Percentiles rank a stretch among this genome's conserved stretches.
Conservation (phyloP, 2,888 invertebrate species). For the Aleiodes testaceus region DNA sequence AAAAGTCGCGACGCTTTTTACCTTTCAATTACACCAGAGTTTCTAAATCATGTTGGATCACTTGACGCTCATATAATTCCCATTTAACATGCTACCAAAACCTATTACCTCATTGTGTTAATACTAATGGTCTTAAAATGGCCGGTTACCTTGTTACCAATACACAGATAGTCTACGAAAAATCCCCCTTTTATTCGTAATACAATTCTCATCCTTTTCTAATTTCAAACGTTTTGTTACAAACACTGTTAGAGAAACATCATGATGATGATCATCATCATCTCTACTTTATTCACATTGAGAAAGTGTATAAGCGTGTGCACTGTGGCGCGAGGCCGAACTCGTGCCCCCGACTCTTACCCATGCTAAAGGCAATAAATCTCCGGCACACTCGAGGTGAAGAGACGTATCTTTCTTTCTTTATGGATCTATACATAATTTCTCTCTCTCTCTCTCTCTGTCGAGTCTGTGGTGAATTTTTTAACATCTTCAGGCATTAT, state of each 20-base stretch:
- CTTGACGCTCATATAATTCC: slow-evolving; percentile 33
- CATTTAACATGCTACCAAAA: slow-evolving; percentile 14
- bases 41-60: slow-evolving; percentile 44
- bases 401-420: slow-evolving; percentile 57
- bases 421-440: slow-evolving; percentile 38
- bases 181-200: too few species aligned
- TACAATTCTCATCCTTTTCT: neutral
- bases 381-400: slow-evolving; percentile 67
- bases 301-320: slow-evolving; percentile 34
- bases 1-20: neutral
- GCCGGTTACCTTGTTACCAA: slow-evolving; percentile 27
- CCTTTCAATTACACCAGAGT: slow-evolving; percentile 40
- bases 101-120: slow-evolving; percentile 62
- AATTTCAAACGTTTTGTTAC: slow-evolving; percentile 14
- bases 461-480: too few species aligned
- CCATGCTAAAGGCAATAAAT: slow-evolving; percentile 62
- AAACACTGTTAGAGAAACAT: neutral
- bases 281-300: slow-evolving; percentile 2
- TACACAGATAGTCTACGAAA: too few species aligned
- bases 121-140: slow-evolving; percentile 58
- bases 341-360: slow-evolving; percentile 48
- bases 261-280: slow-evolving; percentile 7
- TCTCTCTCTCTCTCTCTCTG: slow-evolving; percentile 8
- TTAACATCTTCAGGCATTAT: slow-evolving; percentile 28
- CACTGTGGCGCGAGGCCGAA: slow-evolving; percentile 42